Evolutionary conservation across 2,888 invertebrate genomes (phyloP), one percentile per base, ranked within the genome.

Genomic region (Morpho helenor): DNA sequence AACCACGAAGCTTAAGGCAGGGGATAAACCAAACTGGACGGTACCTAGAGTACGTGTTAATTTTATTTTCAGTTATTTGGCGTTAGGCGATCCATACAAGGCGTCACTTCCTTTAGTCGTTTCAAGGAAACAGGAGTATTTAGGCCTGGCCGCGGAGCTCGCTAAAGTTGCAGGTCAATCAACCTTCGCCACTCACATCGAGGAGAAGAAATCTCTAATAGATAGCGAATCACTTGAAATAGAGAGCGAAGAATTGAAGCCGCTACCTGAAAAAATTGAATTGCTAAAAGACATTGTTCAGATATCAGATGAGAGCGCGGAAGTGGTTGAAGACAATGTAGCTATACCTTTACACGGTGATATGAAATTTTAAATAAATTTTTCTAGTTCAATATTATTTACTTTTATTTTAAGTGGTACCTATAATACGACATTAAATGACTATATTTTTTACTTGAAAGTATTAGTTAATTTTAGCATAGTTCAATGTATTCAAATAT

Each of bases 91-190:
- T 47, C 80, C 92, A 6, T 84, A 91, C n/a, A 87, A 93, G 69
- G 95, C 95, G 0, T 93, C 94, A 0, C 84, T 91, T 60, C 68
- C 86, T 1, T 82, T 96, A 39, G 87, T 92, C n/a, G 88, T 92
- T 41, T 84, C 93, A 39, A 80, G 79, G 3, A 91, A 93, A 53
- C 72, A 91, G n/a, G 79, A 88, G 0, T 79, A 84, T 49, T 80
- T 95, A 31, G 81, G 87, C 57, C 74, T 94, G 8, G 94, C 95
- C 0, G 87, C 92, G 0, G 91, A 93, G 51, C 75, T 95, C 42
- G 94, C 95, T 0, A 83, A 87, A 61, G 69, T 80, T 3, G 77
- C 80, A 3, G 91, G 91, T 0, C 91, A 91, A 64, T 72, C 65
- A 40, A 77, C 78, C 0, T 79, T 80, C 58, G 87, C 87, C 0